A percentile compares a stretch with the other conserved stretches of the same genome.
These are phyloP conservation scores for Oreochromis spilurus DNA, from an alignment of 2,113 vertebrate species.

Conservation along the genomic window DNA sequence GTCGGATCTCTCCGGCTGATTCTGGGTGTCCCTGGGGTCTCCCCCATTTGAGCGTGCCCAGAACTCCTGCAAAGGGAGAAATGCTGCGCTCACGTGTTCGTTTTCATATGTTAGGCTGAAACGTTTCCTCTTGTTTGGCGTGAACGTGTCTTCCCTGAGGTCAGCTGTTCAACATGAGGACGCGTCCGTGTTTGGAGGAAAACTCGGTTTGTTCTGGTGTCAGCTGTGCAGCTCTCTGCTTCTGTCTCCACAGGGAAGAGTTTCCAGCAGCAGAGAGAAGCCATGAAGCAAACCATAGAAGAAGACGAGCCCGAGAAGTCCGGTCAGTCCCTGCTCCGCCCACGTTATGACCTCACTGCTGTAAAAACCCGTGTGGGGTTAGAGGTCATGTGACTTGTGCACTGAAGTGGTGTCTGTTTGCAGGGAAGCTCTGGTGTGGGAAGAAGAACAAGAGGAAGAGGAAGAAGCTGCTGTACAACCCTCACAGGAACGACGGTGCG, in stretches of 20 bases:
- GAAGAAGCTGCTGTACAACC: constrained; percentile 92
- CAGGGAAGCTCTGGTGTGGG: constrained; percentile 97
- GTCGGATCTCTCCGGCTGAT: background rate
- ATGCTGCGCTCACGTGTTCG: background rate
- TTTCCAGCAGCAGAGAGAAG: constrained; percentile 98
- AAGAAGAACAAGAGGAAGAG: constrained; percentile 99
- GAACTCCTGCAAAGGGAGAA: background rate
- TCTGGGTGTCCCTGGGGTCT: background rate
- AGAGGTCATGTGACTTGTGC: background rate
- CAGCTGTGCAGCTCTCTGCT: background rate
- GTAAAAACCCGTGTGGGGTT: background rate
- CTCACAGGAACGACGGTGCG: constrained; percentile 90
- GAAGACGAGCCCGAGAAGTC: constrained; percentile 98
- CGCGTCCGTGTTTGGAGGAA: background rate
- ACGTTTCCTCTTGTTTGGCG: rapidly evolving
- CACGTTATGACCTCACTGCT: background rate
- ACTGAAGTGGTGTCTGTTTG: background rate
- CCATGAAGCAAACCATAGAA: constrained; percentile 99
- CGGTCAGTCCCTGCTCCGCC: constrained; percentile 65
- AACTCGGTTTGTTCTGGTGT: rapidly evolving
- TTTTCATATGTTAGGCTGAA: background rate
- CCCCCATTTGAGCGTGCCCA: background rate
- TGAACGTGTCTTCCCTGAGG: background rate
- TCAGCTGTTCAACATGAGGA: rapidly evolving
- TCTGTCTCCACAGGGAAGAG: constrained; percentile 81